phyloP scores from a whole-genome alignment of 2,113 vertebrate genomes.

The Chroicocephalus ridibundus region DNA sequence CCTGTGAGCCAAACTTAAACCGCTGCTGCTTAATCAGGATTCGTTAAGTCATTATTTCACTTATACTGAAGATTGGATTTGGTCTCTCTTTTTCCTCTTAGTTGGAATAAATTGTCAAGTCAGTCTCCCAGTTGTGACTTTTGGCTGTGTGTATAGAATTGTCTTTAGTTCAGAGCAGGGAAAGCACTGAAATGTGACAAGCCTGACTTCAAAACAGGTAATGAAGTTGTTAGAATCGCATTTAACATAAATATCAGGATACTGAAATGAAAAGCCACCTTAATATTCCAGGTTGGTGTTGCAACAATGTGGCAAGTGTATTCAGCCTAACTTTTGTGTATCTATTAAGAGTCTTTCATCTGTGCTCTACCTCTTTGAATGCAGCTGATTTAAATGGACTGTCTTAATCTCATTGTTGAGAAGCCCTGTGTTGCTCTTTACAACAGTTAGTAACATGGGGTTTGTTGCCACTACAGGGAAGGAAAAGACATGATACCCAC shows the following conservation, averaged over 20 bases:
- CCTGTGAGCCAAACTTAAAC: neutral
- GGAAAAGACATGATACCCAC: neutral
- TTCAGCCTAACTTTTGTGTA: neutral
- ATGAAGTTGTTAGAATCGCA: neutral
- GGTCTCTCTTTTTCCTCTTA: neutral
- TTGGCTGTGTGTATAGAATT: neutral
- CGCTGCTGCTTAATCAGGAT: neutral
- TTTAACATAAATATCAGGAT: neutral
- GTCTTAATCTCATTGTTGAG: neutral
- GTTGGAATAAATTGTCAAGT: neutral
- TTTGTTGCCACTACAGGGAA: neutral
- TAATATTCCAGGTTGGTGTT: neutral
- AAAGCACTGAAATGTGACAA: neutral
- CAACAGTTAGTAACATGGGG: neutral
- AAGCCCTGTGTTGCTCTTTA: neutral
- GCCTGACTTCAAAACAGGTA: neutral
- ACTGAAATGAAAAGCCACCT: neutral
- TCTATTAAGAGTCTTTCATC: neutral
- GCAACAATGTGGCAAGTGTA: neutral
- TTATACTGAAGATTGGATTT: neutral
- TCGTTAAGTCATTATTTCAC: neutral
- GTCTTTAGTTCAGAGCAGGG: neutral
- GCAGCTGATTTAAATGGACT: neutral
- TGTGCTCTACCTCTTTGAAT: neutral
- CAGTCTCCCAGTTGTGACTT: neutral